Conservation (phyloP, 2,113 vertebrate species). For the Epinephelus cyanopodus region DNA sequence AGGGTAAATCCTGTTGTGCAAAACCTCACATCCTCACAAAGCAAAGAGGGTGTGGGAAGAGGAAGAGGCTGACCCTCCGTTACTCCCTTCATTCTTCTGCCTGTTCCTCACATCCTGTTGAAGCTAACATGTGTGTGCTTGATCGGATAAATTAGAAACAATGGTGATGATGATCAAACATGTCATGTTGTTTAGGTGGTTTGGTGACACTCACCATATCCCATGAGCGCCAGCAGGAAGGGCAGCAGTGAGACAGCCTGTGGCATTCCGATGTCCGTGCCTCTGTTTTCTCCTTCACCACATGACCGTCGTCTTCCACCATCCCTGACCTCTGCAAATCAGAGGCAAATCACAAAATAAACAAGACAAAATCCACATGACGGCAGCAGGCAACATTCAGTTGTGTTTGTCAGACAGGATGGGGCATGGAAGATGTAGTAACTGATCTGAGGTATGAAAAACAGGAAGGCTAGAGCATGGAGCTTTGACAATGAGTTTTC, state of each 20-base stretch:
- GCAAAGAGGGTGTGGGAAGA: slow-evolving; percentile 60
- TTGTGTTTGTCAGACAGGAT: not conserved
- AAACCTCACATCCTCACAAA: slow-evolving; percentile 66
- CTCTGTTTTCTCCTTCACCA: slow-evolving; percentile 85
- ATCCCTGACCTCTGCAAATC: slow-evolving; percentile 52
- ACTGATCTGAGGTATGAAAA: slow-evolving; percentile 41
- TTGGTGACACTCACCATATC: slow-evolving; percentile 89
- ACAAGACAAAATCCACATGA: not conserved
- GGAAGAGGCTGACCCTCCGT: slow-evolving; percentile 50
- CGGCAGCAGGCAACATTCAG: not conserved
- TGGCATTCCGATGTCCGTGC: slow-evolving; percentile 93
- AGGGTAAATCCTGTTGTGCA: slow-evolving; percentile 41
- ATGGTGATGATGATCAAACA: not conserved
- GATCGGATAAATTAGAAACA: not conserved
- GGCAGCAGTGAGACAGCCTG: slow-evolving; percentile 88
- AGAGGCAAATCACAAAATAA: slow-evolving; percentile 21
- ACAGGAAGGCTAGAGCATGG: slow-evolving; percentile 58
- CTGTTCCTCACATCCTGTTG: slow-evolving; percentile 12
- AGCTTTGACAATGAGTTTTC: slow-evolving; percentile 31
- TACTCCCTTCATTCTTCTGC: slow-evolving; percentile 20
- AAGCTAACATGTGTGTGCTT: not conserved
- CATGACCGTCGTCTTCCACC: slow-evolving; percentile 86
- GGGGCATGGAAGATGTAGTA: slow-evolving; percentile 7
- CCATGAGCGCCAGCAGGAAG: slow-evolving; percentile 89
- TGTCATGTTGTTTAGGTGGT: not conserved